phyloP scores from a whole-genome alignment of 2,113 vertebrate species.

The Empidonax traillii region DNA sequence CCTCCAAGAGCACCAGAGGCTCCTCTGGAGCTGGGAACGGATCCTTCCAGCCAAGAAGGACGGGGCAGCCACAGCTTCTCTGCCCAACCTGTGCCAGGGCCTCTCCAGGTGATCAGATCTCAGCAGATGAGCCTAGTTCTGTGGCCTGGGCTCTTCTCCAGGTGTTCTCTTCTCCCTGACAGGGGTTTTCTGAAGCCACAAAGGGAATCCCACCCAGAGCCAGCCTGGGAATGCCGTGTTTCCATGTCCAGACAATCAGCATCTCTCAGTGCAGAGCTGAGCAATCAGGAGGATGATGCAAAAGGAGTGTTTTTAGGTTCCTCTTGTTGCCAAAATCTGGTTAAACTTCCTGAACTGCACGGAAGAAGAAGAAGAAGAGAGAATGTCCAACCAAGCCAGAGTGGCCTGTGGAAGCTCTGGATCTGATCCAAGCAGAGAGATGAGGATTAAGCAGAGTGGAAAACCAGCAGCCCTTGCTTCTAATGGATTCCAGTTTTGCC shows the following conservation, averaged over 20 bases:
- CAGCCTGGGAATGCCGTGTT: not conserved
- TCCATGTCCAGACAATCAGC: not conserved
- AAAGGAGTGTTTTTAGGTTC: not conserved
- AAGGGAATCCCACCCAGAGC: not conserved
- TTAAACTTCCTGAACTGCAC: not conserved
- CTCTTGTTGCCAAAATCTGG: not conserved
- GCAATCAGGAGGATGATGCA: not conserved
- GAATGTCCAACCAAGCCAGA: not conserved
- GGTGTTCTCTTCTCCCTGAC: not conserved
- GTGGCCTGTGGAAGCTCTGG: not conserved
- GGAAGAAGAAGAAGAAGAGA: not conserved
- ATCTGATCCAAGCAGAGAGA: not conserved
- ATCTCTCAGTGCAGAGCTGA: not conserved
- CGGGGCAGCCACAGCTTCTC: not conserved
- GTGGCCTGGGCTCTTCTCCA: not conserved
- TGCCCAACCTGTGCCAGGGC: not conserved
- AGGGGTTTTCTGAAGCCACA: not conserved
- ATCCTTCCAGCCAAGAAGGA: not conserved
- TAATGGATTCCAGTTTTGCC: not conserved
- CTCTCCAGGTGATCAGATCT: not conserved
- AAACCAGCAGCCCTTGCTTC: fast-evolving
- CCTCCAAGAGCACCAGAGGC: not conserved
- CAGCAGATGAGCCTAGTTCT: not conserved
- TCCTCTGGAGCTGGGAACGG: not conserved
- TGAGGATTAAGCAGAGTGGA: not conserved